Evolutionary conservation across 2,113 vertebrate genomes (phyloP), one percentile per base, ranked within the genome.

Genomic region (Myotis brandtii): DNA sequence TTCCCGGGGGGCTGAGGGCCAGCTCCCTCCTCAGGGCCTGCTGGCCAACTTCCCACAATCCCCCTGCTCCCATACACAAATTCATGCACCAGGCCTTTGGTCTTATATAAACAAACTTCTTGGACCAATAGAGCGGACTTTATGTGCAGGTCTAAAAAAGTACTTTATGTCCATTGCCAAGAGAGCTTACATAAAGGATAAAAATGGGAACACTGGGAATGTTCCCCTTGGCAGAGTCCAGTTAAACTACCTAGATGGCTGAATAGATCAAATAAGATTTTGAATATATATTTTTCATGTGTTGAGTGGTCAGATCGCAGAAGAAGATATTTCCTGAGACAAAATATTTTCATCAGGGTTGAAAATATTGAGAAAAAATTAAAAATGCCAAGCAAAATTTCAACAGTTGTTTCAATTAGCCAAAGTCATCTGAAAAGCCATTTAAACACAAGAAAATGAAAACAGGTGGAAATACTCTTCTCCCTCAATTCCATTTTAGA

Each of bases 341-440:
- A 64, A 97, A 98, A 96, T 86, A 95, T 97, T 97, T 98, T 95
- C 66, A 96, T 93, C 50, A 94, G 90, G 86, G 75, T 97, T 97
- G 96, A 93, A 98, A 98, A 98, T 97, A 97, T 76, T 97, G 92
- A 96, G 91, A 96, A 97, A 81, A 6, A 87, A 96, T 96, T 76
- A 76, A 72, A 96, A 97, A 97, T 93, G 88, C 73, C 96, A 97
- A 96, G 86, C 93, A 70, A 77, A 92, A 95, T 95, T 97, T 92
- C 89, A 96, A 86, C 67, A 92, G 87, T 97, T 97, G 66, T 93
- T 97, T 98, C 27, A 56, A 66, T 97, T 97, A 96, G 43, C 34
- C 48, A 95, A 97, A 96, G 20, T 67, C 67, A 83, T 98, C 89
- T 97, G 50, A 94, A 97, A 98, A 96, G 43, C 50, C 88, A 76